Base-by-base conservation (phyloP, 2,113 vertebrate genomes). In the Micronycteris hirsuta region DNA sequence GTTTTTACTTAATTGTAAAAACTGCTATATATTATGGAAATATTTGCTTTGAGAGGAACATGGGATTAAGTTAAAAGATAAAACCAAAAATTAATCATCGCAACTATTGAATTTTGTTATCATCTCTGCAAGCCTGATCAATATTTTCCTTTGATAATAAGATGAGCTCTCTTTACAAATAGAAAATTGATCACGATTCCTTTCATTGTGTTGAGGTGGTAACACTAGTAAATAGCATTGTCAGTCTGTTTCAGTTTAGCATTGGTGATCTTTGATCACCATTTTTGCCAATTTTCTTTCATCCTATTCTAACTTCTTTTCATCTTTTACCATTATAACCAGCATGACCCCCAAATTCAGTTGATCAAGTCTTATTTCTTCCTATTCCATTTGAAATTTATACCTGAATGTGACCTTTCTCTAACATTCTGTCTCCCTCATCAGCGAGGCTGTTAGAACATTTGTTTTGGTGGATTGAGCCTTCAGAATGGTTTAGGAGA, bases 241-340 rank as follows among this genome's bases (percentile, higher is more conserved):
- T 36, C 7, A 47, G 16, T 96, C 78, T 11, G 31, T 80, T 87
- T 89, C 43, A 91, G 38, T 82, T 85, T 85, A 85, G 3, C 26
- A 1, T 88, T 92, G 56, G 56, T 58, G 22, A 65, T 82, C 74
- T 94, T 89, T 91, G 26, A 82, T 92, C 41, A n/a, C 49, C 36
- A 49, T 80, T 95, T 96, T 89, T 97, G 43, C 80, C 45, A 54
- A 85, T 67, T 91, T 96, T 96, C 16, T 81, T 97, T 94, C 71
- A 95, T 91, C 43, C 31, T 88, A 41, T 84, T 84, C 41, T 87
- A 78, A 84, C 24, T 80, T 87, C 19, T 83, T 63, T 94, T 86
- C 88, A 45, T 71, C 20, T 91, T 74, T 83, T 86, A n/a, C 80
- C 71, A 80, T 80, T 91, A 31, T 80, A 94, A 80, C 63, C 80